phyloP scores from a whole-genome alignment of 2,113 vertebrate species.

The Burhinus oedicnemus region DNA sequence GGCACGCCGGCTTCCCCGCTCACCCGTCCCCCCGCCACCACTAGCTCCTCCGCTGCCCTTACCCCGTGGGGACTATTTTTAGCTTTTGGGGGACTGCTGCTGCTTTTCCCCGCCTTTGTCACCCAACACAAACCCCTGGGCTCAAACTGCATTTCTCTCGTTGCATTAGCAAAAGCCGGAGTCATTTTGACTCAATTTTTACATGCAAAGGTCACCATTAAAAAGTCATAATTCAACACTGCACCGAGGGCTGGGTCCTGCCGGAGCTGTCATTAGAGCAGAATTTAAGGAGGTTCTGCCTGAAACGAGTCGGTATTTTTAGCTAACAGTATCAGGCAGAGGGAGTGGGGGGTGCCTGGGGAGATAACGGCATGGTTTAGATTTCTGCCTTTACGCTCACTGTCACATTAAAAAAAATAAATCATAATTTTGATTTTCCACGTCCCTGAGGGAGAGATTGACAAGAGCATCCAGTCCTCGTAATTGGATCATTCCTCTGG shows the following conservation, averaged over 20 bases:
- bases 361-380: slow-evolving; percentile 70
- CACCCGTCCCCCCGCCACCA: accelerated
- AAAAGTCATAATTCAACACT: slow-evolving; percentile 29
- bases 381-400: slow-evolving; percentile 65
- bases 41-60: neutral
- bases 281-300: slow-evolving; percentile 62
- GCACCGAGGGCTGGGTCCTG: slow-evolving; percentile 21
- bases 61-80: neutral
- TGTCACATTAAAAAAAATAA: slow-evolving; percentile 68
- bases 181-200: slow-evolving; percentile 37
- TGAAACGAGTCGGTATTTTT: slow-evolving; percentile 56
- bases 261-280: slow-evolving; percentile 51
- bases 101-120: neutral
- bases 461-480: slow-evolving; percentile 46
- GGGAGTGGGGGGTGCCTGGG: slow-evolving; percentile 39
- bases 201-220: slow-evolving; percentile 57
- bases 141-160: neutral
- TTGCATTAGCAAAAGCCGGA: neutral
- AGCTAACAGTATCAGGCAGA: slow-evolving; percentile 55
- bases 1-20: accelerated
- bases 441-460: slow-evolving; percentile 65
- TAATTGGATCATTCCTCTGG: slow-evolving; percentile 74
- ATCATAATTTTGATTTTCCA: slow-evolving; percentile 69
- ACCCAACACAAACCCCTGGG: neutral
- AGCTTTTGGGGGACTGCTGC: neutral